These are phyloP conservation scores for Pangasius djambal DNA, from an alignment of 2,797 vertebrate species.

Conservation along the genomic window DNA sequence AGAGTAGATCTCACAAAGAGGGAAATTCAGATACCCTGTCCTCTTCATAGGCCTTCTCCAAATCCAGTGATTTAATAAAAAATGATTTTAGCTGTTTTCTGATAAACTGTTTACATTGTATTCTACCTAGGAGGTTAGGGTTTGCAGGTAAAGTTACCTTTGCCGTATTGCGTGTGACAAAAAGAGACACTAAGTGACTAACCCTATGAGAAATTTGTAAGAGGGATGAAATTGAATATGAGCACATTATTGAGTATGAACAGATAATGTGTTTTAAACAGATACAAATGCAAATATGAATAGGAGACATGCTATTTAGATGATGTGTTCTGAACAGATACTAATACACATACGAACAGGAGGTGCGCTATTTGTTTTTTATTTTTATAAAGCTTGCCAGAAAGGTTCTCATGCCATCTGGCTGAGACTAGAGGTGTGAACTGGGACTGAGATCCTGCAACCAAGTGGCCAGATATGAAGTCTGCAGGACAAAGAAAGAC, in stretches of 20 bases:
- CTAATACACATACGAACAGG: background rate
- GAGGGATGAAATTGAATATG: background rate
- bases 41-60: background rate
- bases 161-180: background rate
- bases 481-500: background rate
- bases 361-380: background rate
- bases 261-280: background rate
- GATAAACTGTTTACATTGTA: background rate
- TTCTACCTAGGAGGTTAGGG: background rate
- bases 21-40: background rate
- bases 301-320: background rate
- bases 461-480: background rate
- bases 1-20: background rate
- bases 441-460: background rate
- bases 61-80: background rate
- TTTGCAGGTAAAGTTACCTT: background rate
- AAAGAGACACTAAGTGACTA: background rate
- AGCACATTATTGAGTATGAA: background rate
- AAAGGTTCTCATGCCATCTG: background rate
- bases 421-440: background rate
- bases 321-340: background rate
- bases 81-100: background rate
- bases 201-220: background rate
- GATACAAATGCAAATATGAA: background rate
- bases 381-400: background rate